Evolutionary conservation across 2,113 vertebrate species (phyloP), one percentile per base, ranked within the genome.

Genomic region (Colius striatus): DNA sequence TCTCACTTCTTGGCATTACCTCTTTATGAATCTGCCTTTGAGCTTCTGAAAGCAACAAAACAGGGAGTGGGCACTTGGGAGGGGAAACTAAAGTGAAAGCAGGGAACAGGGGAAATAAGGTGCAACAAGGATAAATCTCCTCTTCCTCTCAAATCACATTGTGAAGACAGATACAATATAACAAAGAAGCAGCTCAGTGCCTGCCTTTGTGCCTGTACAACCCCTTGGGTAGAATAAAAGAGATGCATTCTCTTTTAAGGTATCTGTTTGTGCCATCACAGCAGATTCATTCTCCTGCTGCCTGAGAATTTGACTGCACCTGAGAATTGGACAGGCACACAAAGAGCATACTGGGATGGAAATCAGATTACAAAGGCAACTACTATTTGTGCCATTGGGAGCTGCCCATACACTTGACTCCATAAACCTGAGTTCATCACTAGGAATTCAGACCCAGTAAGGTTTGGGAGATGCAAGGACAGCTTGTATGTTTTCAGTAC

Each of bases 401-500:
- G 61, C 50, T 87, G 62, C 48, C 22, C 34, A 22, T 45, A 54
- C 70, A 51, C 48, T 58, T 25, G 41, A 57, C 29, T 54, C 38
- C 25, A 62, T 45, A 54, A 73, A 51, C 48, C 55, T 25, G 41
- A 57, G 26, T 54, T 38, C 25, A 62, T 47, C 55, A 22, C 16
- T 38, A 66, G 71, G 57, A 91, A 82, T 62, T 94, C 48, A 47
- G 53, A 36, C 17, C 62, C 45, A 57, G 1, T 57, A 45, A 50
- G 18, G 58, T 17, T 23, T 65, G 60, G 62, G 63, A 84, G 51
- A 38, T 12, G 27, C 54, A 67, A 67, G 22, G 23, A 53, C 16
- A 62, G 51, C 10, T 67, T 7, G 0, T 21, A 2, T 3, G 4
- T 58, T 91, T 87, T 63, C 71, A 6, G 4, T 10, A 29, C 0